Evolutionary conservation across 2,113 vertebrate genomes (phyloP).

Genomic region (Lasiurus borealis): DNA sequence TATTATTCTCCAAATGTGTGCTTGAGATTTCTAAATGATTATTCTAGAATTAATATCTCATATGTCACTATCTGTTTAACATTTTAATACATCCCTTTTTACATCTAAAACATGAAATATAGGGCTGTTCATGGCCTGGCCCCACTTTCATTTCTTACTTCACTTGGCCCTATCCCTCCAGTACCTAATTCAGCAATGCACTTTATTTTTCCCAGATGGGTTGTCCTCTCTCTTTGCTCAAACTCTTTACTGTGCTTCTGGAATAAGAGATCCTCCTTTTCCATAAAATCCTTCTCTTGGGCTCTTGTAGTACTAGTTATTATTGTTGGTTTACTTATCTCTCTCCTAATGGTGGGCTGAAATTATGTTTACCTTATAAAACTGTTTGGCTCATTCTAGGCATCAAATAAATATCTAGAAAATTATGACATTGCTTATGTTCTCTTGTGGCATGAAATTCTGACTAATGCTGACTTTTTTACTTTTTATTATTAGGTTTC

Average conservation of each 20-base stretch:
- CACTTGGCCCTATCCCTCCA: not conserved
- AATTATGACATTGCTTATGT: not conserved
- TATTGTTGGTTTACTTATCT: not conserved
- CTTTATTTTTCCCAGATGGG: not conserved
- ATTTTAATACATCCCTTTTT: not conserved
- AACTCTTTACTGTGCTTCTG: not conserved
- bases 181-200: not conserved
- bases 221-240: not conserved
- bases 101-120: not conserved
- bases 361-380: not conserved
- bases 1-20: slow-evolving; percentile 10
- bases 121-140: not conserved
- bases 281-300: not conserved
- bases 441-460: not conserved
- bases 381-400: not conserved
- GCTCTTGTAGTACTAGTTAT: not conserved
- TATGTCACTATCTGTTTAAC: not conserved
- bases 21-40: not conserved
- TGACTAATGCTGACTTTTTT: slow-evolving; percentile 15
- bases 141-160: not conserved
- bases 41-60: slow-evolving; percentile 10
- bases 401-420: not conserved
- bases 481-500: slow-evolving; percentile 7
- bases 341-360: not conserved
- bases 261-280: not conserved